Evolutionary conservation across 2,888 invertebrate genomes (phyloP), one percentile per base, ranked within the genome.

Genomic region (Latrodectus elegans): DNA sequence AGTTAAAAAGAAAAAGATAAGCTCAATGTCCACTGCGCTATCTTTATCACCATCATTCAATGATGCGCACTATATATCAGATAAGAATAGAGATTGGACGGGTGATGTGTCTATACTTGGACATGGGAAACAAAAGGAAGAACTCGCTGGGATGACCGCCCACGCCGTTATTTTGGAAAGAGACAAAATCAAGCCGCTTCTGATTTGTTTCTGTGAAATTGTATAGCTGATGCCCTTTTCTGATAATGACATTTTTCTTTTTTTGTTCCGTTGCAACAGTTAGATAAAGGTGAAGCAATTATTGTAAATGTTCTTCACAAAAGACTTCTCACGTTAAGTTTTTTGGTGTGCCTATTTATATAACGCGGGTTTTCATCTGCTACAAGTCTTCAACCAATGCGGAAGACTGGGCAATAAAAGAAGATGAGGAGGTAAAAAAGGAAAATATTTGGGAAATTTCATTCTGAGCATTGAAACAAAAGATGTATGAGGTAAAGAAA

Each of bases 141-240:
- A 38, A 4, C 1, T 38, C 38, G 38, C 38, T 38, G 38, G 38
- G 38, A 38, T 38, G 38, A 38, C 38, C 38, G 38, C 38, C 38
- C 38, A 38, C 38, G 38, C 38, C 38, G 38, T 38, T 38, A 38
- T 38, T 38, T 38, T 38, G 38, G 38, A 38, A 38, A 38, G 38
- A 38, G 38, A 38, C 38, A 38, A 38, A 38, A 38, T 38, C 38
- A 38, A 38, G 38, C 38, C 38, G 38, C 4, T 4, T 6, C 38
- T 60, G 60, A 60, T 60, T 12, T 15, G 60, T 12, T 8, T n/a
- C n/a, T 11, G 60, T 6, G 60, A 38, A 38, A 60, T 60, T 15
- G 60, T n/a, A 60, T 60, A 15, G 60, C 8, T n/a, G 80, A 80
- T 80, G 73, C 11, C 74, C 81, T 67, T 65, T 73, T 22, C 38